Conservation (phyloP, 2,888 invertebrate genomes). For the Caenorhabditis macrosperma region DNA sequence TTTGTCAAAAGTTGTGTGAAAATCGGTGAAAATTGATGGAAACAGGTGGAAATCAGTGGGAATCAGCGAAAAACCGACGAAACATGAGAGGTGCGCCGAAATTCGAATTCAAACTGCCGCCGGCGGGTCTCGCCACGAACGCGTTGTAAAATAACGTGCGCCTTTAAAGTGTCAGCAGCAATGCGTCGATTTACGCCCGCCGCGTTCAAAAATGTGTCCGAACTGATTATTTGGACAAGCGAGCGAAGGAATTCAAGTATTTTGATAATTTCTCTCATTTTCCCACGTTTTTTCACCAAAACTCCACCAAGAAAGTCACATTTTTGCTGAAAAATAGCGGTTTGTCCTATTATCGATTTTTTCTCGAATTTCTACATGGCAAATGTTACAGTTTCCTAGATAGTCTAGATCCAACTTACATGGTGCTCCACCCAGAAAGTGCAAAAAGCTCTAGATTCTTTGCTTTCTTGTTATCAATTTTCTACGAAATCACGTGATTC, state of each 20-base stretch:
- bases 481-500: constrained; percentile 15
- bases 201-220: constrained; percentile 46
- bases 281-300: constrained; percentile 4
- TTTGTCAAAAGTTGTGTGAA: not conserved
- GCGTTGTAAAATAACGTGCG: constrained; percentile 8
- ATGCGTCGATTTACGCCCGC: constrained; percentile 58
- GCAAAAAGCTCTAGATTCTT: not conserved
- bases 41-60: not conserved
- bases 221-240: constrained; percentile 37
- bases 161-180: constrained; percentile 44
- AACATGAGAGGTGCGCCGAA: not conserved
- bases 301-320: not conserved
- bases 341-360: constrained; percentile 42
- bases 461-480: not conserved
- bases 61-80: not conserved
- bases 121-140: constrained; percentile 47
- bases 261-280: constrained; percentile 7
- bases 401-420: constrained; percentile 7
- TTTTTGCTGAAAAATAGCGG: constrained; percentile 3
- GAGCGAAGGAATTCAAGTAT: constrained; percentile 1
- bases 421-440: no score
- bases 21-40: not conserved
- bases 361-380: not conserved
- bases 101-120: constrained; percentile 45
- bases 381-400: not conserved